Conservation (phyloP, 2,797 vertebrate genomes). For the Siniperca undulata region DNA sequence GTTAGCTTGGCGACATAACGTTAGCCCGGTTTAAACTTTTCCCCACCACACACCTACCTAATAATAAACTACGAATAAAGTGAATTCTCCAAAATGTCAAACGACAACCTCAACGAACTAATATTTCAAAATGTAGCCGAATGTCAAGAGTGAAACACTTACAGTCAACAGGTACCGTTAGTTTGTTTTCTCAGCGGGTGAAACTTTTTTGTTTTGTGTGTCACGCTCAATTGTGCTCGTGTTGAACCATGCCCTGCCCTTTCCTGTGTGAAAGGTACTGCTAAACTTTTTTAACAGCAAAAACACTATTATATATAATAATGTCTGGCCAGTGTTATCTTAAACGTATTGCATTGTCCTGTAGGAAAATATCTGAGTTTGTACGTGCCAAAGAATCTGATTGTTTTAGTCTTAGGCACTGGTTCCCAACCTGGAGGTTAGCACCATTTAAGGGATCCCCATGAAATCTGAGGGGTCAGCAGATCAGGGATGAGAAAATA, state of each 20-base stretch:
- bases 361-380: neutral
- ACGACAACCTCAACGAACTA: rapidly evolving
- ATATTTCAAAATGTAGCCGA: neutral
- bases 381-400: neutral
- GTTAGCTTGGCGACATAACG: constrained; percentile 41
- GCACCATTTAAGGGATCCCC: neutral
- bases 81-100: rapidly evolving
- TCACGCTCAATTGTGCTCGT: constrained; percentile 66
- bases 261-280: constrained; percentile 41
- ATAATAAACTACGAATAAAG: neutral
- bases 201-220: constrained; percentile 70
- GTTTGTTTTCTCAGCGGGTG: constrained; percentile 43
- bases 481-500: neutral
- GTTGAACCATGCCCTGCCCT: constrained; percentile 46
- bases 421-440: neutral
- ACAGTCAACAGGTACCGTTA: constrained; percentile 13
- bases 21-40: neutral
- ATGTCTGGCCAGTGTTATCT: neutral
- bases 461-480: neutral
- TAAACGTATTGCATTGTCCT: neutral
- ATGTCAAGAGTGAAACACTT: constrained; percentile 26
- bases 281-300: no score
- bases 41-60: no score
- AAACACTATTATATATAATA: neutral
- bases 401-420: neutral